Base-by-base conservation (phyloP, 2,888 invertebrate genomes). In the Andrena hattorfiana region DNA sequence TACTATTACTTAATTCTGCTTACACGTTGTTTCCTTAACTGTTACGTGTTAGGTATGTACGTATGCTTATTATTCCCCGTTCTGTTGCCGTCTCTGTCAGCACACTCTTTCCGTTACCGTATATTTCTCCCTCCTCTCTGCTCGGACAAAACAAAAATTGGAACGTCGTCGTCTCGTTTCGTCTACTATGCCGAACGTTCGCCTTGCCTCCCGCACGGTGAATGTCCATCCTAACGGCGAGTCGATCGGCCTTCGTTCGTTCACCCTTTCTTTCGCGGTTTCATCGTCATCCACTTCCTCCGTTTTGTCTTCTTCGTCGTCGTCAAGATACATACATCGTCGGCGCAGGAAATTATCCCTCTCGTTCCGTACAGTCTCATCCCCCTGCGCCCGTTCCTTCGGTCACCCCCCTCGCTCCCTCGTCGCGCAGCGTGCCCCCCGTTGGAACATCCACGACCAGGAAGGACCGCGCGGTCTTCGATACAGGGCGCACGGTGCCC, bases 1-100 rank as follows among this genome's bases (percentile, higher is more conserved):
- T 93, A 93, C 93, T 93, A 92, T 93, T 93, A 93, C 92, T 93
- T 93, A 93, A 92, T 92, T 93, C 91, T 92, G 92, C 90, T 91
- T 93, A 91, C 89, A 84, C 78, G 70, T 84, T 90, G 86, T 51
- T 87, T 91, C 85, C 91, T 92, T 93, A 92, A 88, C 79, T 87
- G 90, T 92, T 92, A 93, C 92, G 93, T 91, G 89, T 91, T 92
- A 91, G 89, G 90, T 93, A 92, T 91, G 90, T 93, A 92, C 92
- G 91, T 92, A 92, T 92, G 92, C 88, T 91, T 91, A 91, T 85
- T 83, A 48, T 60, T 32, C 54, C 23, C 79, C 75, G 85, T 70
- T 70, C 59, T 26, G 66, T 64, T 48, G 23, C 30, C 63, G 10
- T 60, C 28, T 26, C 59, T 63, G n/a, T 63, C 49, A 49, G 23